Base-by-base conservation (phyloP, 2,888 invertebrate species). In the Drosophila nigritarsus region DNA sequence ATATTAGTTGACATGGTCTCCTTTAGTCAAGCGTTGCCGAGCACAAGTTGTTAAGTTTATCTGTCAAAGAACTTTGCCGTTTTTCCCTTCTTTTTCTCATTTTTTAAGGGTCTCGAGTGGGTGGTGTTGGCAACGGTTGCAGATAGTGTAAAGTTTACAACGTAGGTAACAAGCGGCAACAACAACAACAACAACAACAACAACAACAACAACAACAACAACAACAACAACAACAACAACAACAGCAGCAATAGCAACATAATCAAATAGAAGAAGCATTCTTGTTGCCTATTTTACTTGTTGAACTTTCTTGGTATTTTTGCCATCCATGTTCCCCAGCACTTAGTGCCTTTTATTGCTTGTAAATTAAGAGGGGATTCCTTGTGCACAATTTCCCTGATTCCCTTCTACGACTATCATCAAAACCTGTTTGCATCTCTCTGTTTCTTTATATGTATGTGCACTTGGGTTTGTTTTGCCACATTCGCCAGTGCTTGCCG, bases 81-180 rank as follows among this genome's bases (percentile, higher is more conserved):
- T 45, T 13, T 36, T 1, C 7, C n/a, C 8, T 13, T n/a, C n/a
- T n/a, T n/a, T n/a, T n/a, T n/a, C n/a, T n/a, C n/a, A n/a, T n/a
- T n/a, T n/a, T n/a, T n/a, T 29, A 80, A 87, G 63, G 42, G 32
- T 78, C 81, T 76, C 40, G 48, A 80, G 73, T 40, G n/a, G 40
- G 8, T 24, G 45, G 24, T 76, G 75, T 82, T 81, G 76, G 77
- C 73, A 83, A 80, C 80, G 85, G 67, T 27, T 85, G 66, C 77
- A 84, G 82, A 87, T 86, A 82, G 85, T 85, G 83, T 82, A 72
- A 82, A 90, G 83, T 90, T 85, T 76, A 75, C 82, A 76, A 60
- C 66, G 71, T 55, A 75, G 75, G 67, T 84, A 87, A 82, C 71
- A 87, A 82, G 78, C 62, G 68, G 27, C 68, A 72, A 54, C 70